Evolutionary conservation across 1,140 invertebrate genomes (phyloP), one percentile per base, ranked within the genome.

Genomic region (Drosophila neocordata): DNA sequence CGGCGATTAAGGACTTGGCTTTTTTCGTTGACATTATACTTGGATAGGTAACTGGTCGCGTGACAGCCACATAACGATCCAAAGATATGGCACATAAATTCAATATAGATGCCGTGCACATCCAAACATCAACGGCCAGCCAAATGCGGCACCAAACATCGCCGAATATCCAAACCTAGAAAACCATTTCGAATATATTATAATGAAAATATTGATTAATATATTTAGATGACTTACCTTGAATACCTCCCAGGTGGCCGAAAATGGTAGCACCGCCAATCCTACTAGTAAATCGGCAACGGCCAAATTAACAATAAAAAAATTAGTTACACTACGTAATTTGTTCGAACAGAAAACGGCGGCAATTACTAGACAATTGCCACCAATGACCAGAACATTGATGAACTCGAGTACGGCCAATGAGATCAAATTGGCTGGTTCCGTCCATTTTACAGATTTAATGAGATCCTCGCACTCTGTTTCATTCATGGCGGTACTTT

Each of bases 31-130:
- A 98, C 96, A 98, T 98, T 74, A 98, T 96, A 92, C 95, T 95
- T 1, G 97, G 97, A 93, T 99, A 99, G 80, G 95, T 96, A 59
- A 99, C 96, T 0, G 98, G 97, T 44, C 97, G 93, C 8, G 98
- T 99, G 57, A 99, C 97, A 0, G 97, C 98, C 84, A 99, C 95
- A 93, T 99, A 99, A 69, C 98, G 94, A 93, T 99, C 98, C 78
- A 98, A 92, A 18, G 96, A 97, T 82, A 98, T 98, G 78, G 96
- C 96, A 89, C 96, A 97, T 27, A 99, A 94, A 92, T 98, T 98
- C 59, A 98, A 93, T 78, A 99, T 99, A 76, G 97, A 98, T 0
- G 98, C 97, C 0, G 98, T 99, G 92, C 98, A 94, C 95, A 99
- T 96, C 96, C 98, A 97, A 1, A 99, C 98, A 92, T 99, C 98